A percentile compares a stretch with the other conserved stretches of the same genome.
Conservation (phyloP, 2,797 vertebrate genomes). For the Phrynocephalus vlangalii region DNA sequence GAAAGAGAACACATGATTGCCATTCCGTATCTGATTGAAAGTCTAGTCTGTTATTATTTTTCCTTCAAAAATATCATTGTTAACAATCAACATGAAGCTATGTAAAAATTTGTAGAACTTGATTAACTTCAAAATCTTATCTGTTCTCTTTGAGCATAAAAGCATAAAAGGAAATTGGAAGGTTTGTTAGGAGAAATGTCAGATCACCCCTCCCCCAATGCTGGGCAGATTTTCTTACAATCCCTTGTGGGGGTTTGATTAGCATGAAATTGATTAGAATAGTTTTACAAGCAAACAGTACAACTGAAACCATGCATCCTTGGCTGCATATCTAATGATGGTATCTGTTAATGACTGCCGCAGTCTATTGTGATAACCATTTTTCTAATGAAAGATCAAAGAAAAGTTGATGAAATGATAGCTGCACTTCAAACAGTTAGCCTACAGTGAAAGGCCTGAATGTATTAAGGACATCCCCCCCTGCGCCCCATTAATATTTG, state of each 20-base stretch:
- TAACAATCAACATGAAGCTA: background rate
- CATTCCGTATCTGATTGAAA: slow-evolving; percentile 6
- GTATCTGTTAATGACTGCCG: background rate
- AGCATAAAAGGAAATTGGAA: background rate
- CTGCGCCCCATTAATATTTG: background rate
- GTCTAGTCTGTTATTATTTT: slow-evolving; percentile 11
- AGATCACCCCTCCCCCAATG: background rate
- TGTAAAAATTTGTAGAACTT: background rate
- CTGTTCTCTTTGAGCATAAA: background rate
- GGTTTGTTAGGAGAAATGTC: background rate
- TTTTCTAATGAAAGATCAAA: slow-evolving; percentile 2
- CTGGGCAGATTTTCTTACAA: background rate
- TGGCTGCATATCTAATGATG: background rate
- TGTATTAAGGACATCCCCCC: background rate
- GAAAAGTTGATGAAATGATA: background rate
- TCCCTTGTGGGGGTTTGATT: background rate
- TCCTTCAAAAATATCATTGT: background rate
- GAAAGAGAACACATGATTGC: slow-evolving; percentile 1
- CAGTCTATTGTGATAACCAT: background rate
- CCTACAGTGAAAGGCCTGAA: background rate
- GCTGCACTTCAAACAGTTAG: background rate
- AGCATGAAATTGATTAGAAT: slow-evolving; percentile 2
- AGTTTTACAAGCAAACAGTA: background rate
- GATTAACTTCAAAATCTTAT: slow-evolving; percentile 16
- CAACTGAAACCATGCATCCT: background rate